Conservation (phyloP, 2,113 vertebrate species). For the Anguilla japonica region DNA sequence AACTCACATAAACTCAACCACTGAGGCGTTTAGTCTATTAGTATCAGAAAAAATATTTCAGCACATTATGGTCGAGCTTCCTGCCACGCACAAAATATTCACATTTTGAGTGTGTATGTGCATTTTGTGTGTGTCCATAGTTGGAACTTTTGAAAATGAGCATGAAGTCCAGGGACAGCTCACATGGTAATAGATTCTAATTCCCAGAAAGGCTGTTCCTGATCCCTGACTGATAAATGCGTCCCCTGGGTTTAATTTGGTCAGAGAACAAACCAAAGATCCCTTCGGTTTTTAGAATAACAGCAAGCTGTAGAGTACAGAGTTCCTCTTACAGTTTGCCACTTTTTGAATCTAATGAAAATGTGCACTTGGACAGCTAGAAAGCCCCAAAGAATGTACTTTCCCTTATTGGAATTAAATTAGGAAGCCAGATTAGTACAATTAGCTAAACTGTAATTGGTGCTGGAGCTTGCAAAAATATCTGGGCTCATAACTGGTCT, state of each 20-base stretch:
- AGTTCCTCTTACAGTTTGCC: background rate
- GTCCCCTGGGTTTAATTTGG: background rate
- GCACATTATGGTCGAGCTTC: background rate
- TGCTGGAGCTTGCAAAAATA: background rate
- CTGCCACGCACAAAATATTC: background rate
- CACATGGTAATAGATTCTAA: background rate
- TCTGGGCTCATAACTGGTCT: background rate
- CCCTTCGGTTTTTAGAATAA: background rate
- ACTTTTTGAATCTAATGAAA: too few species aligned
- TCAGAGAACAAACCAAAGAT: background rate
- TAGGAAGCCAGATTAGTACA: background rate
- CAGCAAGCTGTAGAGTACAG: background rate
- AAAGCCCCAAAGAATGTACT: background rate
- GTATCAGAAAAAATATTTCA: background rate
- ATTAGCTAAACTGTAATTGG: background rate
- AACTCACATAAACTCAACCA: background rate
- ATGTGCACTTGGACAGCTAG: background rate
- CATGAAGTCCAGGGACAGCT: background rate
- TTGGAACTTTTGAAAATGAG: background rate
- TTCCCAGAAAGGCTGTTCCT: background rate
- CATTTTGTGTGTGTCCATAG: background rate
- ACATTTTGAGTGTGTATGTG: background rate
- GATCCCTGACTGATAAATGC: background rate
- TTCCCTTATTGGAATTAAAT: background rate
- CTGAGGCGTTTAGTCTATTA: background rate